Conservation (phyloP, 1,140 invertebrate species). For the Drosophila ananassae region DNA sequence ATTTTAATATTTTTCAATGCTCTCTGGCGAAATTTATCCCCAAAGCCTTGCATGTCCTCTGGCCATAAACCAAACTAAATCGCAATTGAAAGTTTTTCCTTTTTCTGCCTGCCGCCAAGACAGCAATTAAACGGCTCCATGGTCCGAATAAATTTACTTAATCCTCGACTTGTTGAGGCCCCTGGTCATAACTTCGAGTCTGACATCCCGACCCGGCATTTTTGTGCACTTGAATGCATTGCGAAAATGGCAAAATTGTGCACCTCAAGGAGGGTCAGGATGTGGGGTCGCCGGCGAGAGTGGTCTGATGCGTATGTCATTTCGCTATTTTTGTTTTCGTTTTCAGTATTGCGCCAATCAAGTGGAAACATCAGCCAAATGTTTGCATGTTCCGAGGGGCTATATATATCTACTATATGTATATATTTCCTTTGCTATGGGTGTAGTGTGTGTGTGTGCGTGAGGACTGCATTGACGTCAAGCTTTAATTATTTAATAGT, state of each 20-base stretch:
- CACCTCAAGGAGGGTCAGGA: neutral
- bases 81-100: constrained; percentile 35
- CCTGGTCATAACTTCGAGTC: constrained; percentile 41
- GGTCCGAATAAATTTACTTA: constrained; percentile 55
- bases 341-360: constrained; percentile 23
- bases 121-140: constrained; percentile 49
- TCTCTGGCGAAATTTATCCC: neutral
- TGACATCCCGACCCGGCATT: constrained; percentile 33
- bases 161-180: constrained; percentile 58
- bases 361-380: constrained; percentile 37
- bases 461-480: constrained; percentile 61
- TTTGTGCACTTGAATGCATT: constrained; percentile 48
- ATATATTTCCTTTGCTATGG: neutral
- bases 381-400: constrained; percentile 41
- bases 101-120: constrained; percentile 24
- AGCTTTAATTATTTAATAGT: constrained; percentile 56
- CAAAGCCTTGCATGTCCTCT: constrained; percentile 25
- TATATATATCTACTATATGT: constrained; percentile 4
- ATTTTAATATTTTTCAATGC: neutral
- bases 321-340: constrained; percentile 11
- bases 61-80: constrained; percentile 51
- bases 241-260: constrained; percentile 46
- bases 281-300: neutral
- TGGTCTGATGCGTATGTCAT: constrained; percentile 30
- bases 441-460: constrained; percentile 17